Evolutionary conservation across 1,140 invertebrate genomes (phyloP).

Genomic region (Drosophila ironensis): DNA sequence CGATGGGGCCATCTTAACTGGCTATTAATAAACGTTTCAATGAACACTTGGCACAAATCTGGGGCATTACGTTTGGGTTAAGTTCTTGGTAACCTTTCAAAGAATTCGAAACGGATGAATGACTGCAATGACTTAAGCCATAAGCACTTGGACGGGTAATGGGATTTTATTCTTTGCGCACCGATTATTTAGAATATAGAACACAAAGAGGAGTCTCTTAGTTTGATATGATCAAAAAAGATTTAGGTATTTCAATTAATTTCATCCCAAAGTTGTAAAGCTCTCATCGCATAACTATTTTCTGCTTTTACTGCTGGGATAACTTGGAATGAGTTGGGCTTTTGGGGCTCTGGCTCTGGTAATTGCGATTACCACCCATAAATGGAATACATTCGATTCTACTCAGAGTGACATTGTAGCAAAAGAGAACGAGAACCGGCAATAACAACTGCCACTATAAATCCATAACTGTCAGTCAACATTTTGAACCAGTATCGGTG

Average conservation of each 20-base stretch:
- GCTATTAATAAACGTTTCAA: slow-evolving; percentile 61
- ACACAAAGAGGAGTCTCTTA: too few species aligned
- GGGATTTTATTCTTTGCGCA: background rate
- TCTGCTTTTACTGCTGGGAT: slow-evolving; percentile 24
- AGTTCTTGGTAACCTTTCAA: slow-evolving; percentile 51
- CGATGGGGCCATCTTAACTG: slow-evolving; percentile 33
- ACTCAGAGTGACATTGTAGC: slow-evolving; percentile 69
- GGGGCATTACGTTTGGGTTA: slow-evolving; percentile 29
- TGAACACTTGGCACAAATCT: slow-evolving; percentile 48
- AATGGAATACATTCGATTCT: slow-evolving; percentile 41
- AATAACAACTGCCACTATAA: slow-evolving; percentile 68
- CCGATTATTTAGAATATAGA: too few species aligned
- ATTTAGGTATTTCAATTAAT: background rate
- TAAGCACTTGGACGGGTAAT: slow-evolving; percentile 4
- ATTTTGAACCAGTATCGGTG: slow-evolving; percentile 68
- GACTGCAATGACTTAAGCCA: slow-evolving; percentile 14
- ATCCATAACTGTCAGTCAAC: slow-evolving; percentile 77
- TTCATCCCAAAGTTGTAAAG: too few species aligned
- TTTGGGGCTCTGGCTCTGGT: slow-evolving; percentile 18
- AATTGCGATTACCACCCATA: slow-evolving; percentile 62
- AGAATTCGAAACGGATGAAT: slow-evolving; percentile 17
- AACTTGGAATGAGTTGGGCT: slow-evolving; percentile 8
- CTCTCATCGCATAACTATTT: slow-evolving; percentile 51
- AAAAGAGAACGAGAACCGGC: slow-evolving; percentile 12
- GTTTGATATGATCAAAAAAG: slow-evolving; percentile 41